Percentiles rank a stretch among this genome's conserved stretches.
These are phyloP conservation scores for Ctenopoma kingsleyae DNA, from an alignment of 2,797 vertebrate species.

Conservation along the genomic window DNA sequence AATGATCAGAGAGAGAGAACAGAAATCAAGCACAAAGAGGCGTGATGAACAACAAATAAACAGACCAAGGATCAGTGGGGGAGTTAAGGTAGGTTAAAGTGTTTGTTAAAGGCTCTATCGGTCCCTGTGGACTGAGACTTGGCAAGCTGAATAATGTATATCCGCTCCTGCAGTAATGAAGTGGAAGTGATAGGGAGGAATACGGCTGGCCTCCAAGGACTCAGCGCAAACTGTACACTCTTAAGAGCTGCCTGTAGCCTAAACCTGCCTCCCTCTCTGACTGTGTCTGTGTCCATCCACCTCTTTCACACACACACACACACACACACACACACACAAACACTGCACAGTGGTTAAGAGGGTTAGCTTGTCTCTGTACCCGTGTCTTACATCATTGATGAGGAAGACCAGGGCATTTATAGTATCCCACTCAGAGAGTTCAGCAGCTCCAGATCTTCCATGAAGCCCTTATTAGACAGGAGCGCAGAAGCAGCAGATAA, in stretches of 20 bases:
- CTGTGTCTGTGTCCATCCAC: conserved; percentile 57
- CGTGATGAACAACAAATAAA: conserved; percentile 37
- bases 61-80: conserved; percentile 56
- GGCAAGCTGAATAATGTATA: conserved; percentile 85
- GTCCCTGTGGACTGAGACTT: conserved; percentile 78
- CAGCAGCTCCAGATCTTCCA: conserved; percentile 55
- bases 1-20: background rate
- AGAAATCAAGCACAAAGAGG: conserved; percentile 9
- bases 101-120: conserved; percentile 84
- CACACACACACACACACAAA: conserved; percentile 34
- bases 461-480: conserved; percentile 50
- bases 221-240: conserved; percentile 81
- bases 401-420: conserved; percentile 78
- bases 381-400: conserved; percentile 82
- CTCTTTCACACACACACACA: conserved; percentile 27
- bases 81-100: conserved; percentile 79
- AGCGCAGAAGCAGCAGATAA: conserved; percentile 38
- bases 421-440: conserved; percentile 66
- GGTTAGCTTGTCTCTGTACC: conserved; percentile 82
- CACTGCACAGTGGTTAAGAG: conserved; percentile 73
- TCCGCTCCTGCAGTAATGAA: conserved; percentile 84
- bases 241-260: conserved; percentile 81
- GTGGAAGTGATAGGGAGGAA: conserved; percentile 85
- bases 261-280: conserved; percentile 63
- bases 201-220: conserved; percentile 82